Evolutionary conservation across 2,888 invertebrate genomes (phyloP), one percentile per base, ranked within the genome.

Genomic region (Mystacides longicornis): DNA sequence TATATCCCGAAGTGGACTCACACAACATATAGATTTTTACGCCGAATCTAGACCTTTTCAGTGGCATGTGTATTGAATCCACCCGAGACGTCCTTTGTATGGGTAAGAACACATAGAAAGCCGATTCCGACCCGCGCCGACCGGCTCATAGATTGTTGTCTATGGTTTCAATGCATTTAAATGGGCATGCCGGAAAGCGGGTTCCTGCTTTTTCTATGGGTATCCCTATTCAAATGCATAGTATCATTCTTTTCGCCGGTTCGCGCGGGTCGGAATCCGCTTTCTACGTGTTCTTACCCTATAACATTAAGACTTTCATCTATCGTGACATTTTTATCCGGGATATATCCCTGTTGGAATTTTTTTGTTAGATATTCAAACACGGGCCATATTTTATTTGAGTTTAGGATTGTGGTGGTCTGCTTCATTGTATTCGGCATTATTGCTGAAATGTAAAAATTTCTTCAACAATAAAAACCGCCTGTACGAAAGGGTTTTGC

Each of bases 11-110:
- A 57, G 60, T 61, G 16, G 65, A 66, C 56, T 66, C 66, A 57
- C 65, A 66, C 18, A 67, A 55, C 48, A 65, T 54, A 53, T 60
- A 67, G 2, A 51, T 57, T 63, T 67, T 67, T 54, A 67, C 64
- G 9, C 64, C 64, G 60, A 66, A 67, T 49, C 65, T 53, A 3
- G 64, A 55, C 49, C 64, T 42, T 63, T 67, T 67, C 43, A 64
- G 48, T 16, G 64, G 65, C 31, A 65, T 65, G 52, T n/a, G n/a
- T 64, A 67, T 45, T 67, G 67, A 7, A 60, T 63, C 64, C 66
- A 67, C 11, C 63, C 61, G 20, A 67, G 50, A 23, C 64, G 50
- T 21, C 65, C 64, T 62, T 66, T 66, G 46, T n/a, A n/a, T n/a
- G n/a, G n/a, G n/a, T n/a, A n/a, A n/a, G n/a, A n/a, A n/a, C n/a